A percentile compares a stretch with the other conserved stretches of the same genome.
These are phyloP conservation scores for Congeria kusceri DNA, from an alignment of 2,888 invertebrate genomes.

Conservation along the genomic window DNA sequence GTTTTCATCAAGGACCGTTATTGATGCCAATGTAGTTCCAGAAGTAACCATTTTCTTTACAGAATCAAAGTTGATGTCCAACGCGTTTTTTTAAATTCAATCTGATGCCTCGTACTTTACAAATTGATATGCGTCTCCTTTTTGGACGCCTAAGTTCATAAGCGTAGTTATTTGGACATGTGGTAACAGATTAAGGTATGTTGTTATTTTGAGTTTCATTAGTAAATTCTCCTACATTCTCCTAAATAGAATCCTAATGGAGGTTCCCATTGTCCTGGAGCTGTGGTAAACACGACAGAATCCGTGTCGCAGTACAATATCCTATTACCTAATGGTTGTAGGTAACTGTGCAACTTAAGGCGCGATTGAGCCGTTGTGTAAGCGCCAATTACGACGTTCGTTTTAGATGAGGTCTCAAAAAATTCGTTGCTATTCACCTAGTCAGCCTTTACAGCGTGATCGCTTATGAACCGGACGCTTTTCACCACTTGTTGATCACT, in stretches of 20 bases:
- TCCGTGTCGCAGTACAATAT: constrained; percentile 57
- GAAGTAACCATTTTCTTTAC: too few relatives aligned
- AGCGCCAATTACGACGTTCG: constrained; percentile 57
- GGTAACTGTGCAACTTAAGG: constrained; percentile 50
- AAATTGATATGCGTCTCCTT: too few relatives aligned
- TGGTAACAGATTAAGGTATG: constrained; percentile 43
- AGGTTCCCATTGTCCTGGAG: constrained; percentile 53
- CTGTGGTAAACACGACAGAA: constrained; percentile 53
- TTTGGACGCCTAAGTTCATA: constrained; percentile 28
- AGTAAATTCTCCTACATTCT: constrained; percentile 83
- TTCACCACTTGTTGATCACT: constrained; percentile 50
- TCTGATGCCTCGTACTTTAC: too few relatives aligned
- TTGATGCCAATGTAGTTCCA: too few relatives aligned
- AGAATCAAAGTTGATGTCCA: too few relatives aligned
- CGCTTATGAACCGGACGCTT: constrained; percentile 41
- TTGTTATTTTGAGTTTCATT: constrained; percentile 75
- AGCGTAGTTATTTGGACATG: constrained; percentile 52
- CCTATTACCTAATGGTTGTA: constrained; percentile 34
- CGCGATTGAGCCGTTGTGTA: constrained; percentile 59
- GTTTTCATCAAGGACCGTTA: too few relatives aligned
- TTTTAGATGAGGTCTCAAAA: constrained; percentile 35
- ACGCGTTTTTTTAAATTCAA: too few relatives aligned
- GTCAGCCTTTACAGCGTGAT: constrained; percentile 45
- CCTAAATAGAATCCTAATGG: constrained; percentile 78
- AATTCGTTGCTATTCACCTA: constrained; percentile 41